A percentile compares a stretch with the other conserved stretches of the same genome.
phyloP scores from a whole-genome alignment of 2,888 invertebrate genomes.

The Sminthurinus aureus region DNA sequence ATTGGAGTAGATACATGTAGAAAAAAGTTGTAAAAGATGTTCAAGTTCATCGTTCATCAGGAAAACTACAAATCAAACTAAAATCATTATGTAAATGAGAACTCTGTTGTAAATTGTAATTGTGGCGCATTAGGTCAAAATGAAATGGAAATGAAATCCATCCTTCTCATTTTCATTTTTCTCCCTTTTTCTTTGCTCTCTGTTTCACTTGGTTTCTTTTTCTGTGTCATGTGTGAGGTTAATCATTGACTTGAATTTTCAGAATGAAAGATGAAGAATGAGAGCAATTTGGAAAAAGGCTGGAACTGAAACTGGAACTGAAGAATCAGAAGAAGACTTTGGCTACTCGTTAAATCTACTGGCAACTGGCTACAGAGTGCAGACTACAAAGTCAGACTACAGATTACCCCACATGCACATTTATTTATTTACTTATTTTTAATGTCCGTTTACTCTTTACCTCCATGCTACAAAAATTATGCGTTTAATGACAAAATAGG shows the following conservation, averaged over 20 bases:
- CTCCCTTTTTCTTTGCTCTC: conserved; percentile 3
- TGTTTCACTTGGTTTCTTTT: background rate
- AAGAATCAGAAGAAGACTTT: no score
- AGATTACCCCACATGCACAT: background rate
- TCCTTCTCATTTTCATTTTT: conserved; percentile 20
- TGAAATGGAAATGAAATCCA: conserved; percentile 15
- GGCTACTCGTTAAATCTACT: no score
- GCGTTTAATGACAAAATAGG: no score
- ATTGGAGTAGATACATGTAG: conserved; percentile 39
- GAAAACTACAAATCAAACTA: conserved; percentile 43
- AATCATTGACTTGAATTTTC: background rate
- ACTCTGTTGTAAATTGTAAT: conserved; percentile 27
- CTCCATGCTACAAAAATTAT: no score
- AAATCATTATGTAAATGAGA: conserved; percentile 43
- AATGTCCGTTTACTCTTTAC: background rate
- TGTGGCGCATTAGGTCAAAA: conserved; percentile 37
- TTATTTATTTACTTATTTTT: background rate
- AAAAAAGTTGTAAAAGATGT: conserved; percentile 42
- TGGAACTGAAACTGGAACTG: no score
- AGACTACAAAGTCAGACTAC: no score
- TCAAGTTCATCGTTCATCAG: conserved; percentile 43
- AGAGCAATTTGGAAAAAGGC: background rate
- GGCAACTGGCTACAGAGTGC: no score
- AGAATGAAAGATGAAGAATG: background rate
- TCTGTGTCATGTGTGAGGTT: background rate